phyloP scores from a whole-genome alignment of 2,797 vertebrate genomes.

The Lacerta viridis region DNA sequence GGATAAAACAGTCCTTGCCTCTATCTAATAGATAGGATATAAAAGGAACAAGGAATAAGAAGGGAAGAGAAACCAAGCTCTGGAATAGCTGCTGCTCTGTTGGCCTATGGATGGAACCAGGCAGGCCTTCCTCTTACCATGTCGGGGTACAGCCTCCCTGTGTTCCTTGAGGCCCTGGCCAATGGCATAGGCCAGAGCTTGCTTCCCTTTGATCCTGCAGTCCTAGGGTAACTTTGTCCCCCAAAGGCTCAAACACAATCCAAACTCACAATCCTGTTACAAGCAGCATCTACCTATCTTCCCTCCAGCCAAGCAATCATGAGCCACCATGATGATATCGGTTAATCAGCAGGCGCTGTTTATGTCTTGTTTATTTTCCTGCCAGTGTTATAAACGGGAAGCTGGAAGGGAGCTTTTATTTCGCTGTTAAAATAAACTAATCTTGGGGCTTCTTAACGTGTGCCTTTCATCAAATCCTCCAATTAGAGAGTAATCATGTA shows the following conservation, averaged over 20 bases:
- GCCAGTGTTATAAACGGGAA: background rate
- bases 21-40: background rate
- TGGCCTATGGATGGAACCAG: background rate
- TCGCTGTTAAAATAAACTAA: background rate
- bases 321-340: background rate
- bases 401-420: conserved; percentile 6
- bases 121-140: background rate
- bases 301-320: background rate
- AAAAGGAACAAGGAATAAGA: background rate
- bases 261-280: background rate
- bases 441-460: conserved; percentile 12
- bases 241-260: background rate
- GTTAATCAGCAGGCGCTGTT: conserved; percentile 8
- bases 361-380: conserved; percentile 22
- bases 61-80: background rate
- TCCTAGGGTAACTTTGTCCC: background rate
- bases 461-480: conserved; percentile 22
- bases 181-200: background rate
- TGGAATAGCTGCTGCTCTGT: background rate
- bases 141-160: background rate
- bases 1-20: too few relatives aligned
- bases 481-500: conserved; percentile 36
- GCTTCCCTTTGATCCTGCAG: background rate
- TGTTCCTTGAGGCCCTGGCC: background rate
- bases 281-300: background rate